These are phyloP conservation scores for Clytia hemisphaerica DNA, from an alignment of 30 jellyfish, hydroid and myxozoan species.

Conservation along the genomic window DNA sequence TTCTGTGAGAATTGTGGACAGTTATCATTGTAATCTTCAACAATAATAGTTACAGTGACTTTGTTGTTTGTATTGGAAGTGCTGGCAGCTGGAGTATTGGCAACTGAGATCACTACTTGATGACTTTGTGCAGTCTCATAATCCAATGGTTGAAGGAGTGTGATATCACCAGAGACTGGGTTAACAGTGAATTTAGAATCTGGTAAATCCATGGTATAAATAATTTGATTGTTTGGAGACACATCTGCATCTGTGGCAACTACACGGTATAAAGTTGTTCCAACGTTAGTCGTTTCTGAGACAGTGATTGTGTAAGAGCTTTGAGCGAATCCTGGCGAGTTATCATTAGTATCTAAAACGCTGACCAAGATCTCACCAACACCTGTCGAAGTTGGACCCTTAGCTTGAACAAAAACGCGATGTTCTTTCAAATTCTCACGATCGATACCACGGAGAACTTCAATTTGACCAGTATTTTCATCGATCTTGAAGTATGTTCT, in stretches of 20 bases:
- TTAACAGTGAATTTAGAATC: slow-evolving; percentile 30
- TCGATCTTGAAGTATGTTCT: slow-evolving; percentile 27
- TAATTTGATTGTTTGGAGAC: slow-evolving; percentile 36
- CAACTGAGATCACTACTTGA: slow-evolving; percentile 46
- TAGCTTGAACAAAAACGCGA: slow-evolving; percentile 8
- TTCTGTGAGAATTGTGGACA: slow-evolving; percentile 47
- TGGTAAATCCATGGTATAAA: slow-evolving; percentile 35
- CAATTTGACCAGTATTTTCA: slow-evolving; percentile 40
- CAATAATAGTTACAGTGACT: slow-evolving; percentile 39
- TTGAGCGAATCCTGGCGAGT: slow-evolving; percentile 49
- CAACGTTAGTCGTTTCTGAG: slow-evolving; percentile 61
- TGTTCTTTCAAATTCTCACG: slow-evolving; percentile 28
- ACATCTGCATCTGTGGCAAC: slow-evolving; percentile 62
- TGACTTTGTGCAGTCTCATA: slow-evolving; percentile 34
- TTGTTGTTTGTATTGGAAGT: slow-evolving; percentile 35
- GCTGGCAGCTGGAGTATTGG: slow-evolving; percentile 10
- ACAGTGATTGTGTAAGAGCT: slow-evolving; percentile 44
- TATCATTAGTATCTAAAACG: slow-evolving; percentile 68
- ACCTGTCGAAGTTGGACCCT: slow-evolving; percentile 31
- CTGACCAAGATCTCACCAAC: slow-evolving; percentile 16
- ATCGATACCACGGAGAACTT: slow-evolving; percentile 27
- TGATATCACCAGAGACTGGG: slow-evolving; percentile 35
- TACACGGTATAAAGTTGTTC: slow-evolving; percentile 32
- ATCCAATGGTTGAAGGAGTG: slow-evolving; percentile 31
- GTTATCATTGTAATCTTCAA: slow-evolving; percentile 66